Evolutionary conservation across 2,113 vertebrate genomes (phyloP), one percentile per base, ranked within the genome.

Genomic region (Chlorodrepanis virens): DNA sequence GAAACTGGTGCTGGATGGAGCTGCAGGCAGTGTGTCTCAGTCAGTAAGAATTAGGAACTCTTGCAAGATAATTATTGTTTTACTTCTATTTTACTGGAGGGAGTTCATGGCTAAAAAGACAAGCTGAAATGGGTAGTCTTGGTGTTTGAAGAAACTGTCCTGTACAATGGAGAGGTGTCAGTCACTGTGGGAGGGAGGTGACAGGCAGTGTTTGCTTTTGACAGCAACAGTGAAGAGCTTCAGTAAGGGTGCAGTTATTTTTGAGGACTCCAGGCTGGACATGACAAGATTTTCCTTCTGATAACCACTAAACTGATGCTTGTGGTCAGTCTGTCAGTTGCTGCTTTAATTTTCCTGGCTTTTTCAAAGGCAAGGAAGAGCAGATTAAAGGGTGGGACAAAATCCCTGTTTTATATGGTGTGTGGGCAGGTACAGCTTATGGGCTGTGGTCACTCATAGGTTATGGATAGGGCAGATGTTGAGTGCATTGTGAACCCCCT

Each of bases 381-480:
- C 4, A 5, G 22, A 40, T 70, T 65, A 54, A 88, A 92, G 59
- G 18, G 20, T 71, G 29, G 53, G 33, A 57, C 42, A 80, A 67
- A 53, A 28, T 68, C 24, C 29, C 12, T 1, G 0, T 20, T 79
- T 65, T 50, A 15, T 74, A 42, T 89, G 70, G 35, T 0, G 0
- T 27, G 1, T 40, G 42, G 40, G 47, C 22, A 57, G 22, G 12
- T 44, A 27, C 0, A 3, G 14, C 7, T 35, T 40, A 19, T 0
- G 11, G 83, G 27, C 61, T 3, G 4, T 57, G 83, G 44, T 50
- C 29, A 10, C 35, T 75, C 57, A 13, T 31, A 9, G 53, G 47
- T 82, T 50, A 9, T 53, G 20, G 47, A 4, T 24, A 21, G 40
- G 57, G 39, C 18, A 70, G 49, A 33, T 77, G 40, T 42, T 89